A percentile compares a stretch with the other conserved stretches of the same genome.
Evolutionary conservation across 1,140 invertebrate species (phyloP).

Genomic region (Bilobella aurantiaca): DNA sequence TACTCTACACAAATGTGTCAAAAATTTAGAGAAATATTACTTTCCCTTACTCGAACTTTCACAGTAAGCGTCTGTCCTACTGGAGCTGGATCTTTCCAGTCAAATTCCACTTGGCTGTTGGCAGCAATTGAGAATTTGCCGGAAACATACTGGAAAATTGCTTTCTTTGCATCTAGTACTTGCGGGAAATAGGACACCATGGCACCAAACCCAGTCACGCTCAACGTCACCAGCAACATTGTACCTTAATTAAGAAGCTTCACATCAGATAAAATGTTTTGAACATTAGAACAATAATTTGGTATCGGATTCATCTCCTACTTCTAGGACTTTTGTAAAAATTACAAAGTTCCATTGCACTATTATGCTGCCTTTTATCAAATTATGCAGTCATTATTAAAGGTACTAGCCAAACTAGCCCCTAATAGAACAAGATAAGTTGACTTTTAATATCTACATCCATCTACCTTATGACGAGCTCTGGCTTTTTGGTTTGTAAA

Average conservation of each 20-base stretch:
- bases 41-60: slow-evolving; percentile 55
- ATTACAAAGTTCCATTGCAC: too few relatives aligned
- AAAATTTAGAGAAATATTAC: slow-evolving; percentile 20
- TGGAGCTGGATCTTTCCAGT: slow-evolving; percentile 74
- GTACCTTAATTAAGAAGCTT: slow-evolving; percentile 50
- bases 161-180: slow-evolving; percentile 72
- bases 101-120: slow-evolving; percentile 70
- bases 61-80: slow-evolving; percentile 85
- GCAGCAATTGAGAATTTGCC: slow-evolving; percentile 78
- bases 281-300: too few relatives aligned
- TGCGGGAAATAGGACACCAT: slow-evolving; percentile 77
- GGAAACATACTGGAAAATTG: slow-evolving; percentile 78
- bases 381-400: too few relatives aligned
- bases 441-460: too few relatives aligned
- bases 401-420: neutral
- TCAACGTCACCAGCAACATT: slow-evolving; percentile 74
- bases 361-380: too few relatives aligned
- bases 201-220: slow-evolving; percentile 70
- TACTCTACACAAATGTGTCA: neutral
- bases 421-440: neutral
- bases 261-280: too few relatives aligned
- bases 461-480: too few relatives aligned
- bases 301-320: too few relatives aligned
- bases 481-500: too few relatives aligned
- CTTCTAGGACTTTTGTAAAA: too few relatives aligned